Evolutionary conservation across 1,140 invertebrate genomes (phyloP).

Genomic region (Drosophila biarmipes): DNA sequence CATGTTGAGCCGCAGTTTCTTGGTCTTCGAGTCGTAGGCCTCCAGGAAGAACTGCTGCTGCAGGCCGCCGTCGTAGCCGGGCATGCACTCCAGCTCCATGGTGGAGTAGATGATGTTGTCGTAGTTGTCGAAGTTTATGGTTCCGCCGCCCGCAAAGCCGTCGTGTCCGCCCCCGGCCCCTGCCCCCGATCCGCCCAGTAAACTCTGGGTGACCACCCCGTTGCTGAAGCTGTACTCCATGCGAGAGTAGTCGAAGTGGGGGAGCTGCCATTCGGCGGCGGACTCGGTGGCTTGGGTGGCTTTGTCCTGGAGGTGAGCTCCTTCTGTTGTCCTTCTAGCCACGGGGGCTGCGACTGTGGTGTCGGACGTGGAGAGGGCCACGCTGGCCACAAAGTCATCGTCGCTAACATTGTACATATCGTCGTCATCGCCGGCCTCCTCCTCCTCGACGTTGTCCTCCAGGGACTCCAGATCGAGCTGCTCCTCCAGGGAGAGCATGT

Average conservation of each 20-base stretch:
- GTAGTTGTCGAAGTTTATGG: constrained; percentile 83
- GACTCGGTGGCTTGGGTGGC: constrained; percentile 7
- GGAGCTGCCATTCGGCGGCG: constrained; percentile 67
- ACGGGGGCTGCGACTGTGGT: constrained; percentile 13
- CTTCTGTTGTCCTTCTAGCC: constrained; percentile 8
- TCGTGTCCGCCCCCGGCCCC: constrained; percentile 40
- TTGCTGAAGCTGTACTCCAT: constrained; percentile 83
- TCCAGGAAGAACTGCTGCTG: constrained; percentile 93
- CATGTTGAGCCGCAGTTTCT: constrained; percentile 89
- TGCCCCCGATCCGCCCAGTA: constrained; percentile 52
- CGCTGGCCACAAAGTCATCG: constrained; percentile 76
- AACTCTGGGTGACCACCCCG: constrained; percentile 77
- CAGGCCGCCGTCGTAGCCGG: constrained; percentile 92
- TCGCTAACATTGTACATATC: constrained; percentile 75
- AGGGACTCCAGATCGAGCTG: constrained; percentile 68
- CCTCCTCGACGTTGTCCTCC: constrained; percentile 59
- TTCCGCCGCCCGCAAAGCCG: constrained; percentile 59
- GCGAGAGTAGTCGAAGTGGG: constrained; percentile 83
- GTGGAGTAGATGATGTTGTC: constrained; percentile 84
- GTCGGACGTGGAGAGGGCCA: constrained; percentile 59
- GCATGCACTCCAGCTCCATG: constrained; percentile 84
- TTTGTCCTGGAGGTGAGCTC: constrained; percentile 1
- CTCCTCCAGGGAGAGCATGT: constrained; percentile 65
- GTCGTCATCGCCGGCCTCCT: constrained; percentile 53
- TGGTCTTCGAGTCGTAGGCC: constrained; percentile 90